Evolutionary conservation across 1,140 invertebrate species (phyloP), one percentile per base, ranked within the genome.

Genomic region (Drosophila lacteicornis): DNA sequence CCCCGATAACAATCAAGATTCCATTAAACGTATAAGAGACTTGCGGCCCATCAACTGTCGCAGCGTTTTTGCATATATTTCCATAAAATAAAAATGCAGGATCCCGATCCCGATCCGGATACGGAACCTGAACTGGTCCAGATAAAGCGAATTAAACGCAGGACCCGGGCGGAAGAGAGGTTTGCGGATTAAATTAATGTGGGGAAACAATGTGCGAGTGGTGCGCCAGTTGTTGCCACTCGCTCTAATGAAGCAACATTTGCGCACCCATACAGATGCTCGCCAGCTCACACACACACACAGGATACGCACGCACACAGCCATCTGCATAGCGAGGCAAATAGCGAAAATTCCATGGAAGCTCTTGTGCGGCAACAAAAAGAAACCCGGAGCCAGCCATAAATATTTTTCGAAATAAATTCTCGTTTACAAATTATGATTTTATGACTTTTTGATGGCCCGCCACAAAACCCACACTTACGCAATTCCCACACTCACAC

Each of bases 361-460:
- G 61, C 68, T 71, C 56, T 47, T 58, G 45, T 43, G 68, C 47
- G 70, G 63, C 47, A 57, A 42, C 58, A 68, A 59, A 74, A 78
- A 67, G 78, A 59, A 85, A 68, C 82, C 82, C 62, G 55, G 55
- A 73, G 55, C 53, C 53, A 50, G 53, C 77, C 81, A 90, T 88
- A 90, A 85, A 90, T 88, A 82, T 90, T 90, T 88, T 88, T 90
- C 75, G 81, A 90, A 88, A 88, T 90, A 88, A 88, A 90, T 88
- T 81, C 85, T 88, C 85, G 85, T 81, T 85, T 85, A 85, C 85
- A 88, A 88, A 88, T 88, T 88, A 88, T 88, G 85, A 85, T 88
- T 88, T 90, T 88, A 88, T 90, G 84, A 88, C 84, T 88, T 88
- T 88, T 88, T 88, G 85, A 88, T 88, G 81, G 84, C 84, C 66